Conservation (phyloP, 1,140 invertebrate genomes). For the Drosophila persimilis region DNA sequence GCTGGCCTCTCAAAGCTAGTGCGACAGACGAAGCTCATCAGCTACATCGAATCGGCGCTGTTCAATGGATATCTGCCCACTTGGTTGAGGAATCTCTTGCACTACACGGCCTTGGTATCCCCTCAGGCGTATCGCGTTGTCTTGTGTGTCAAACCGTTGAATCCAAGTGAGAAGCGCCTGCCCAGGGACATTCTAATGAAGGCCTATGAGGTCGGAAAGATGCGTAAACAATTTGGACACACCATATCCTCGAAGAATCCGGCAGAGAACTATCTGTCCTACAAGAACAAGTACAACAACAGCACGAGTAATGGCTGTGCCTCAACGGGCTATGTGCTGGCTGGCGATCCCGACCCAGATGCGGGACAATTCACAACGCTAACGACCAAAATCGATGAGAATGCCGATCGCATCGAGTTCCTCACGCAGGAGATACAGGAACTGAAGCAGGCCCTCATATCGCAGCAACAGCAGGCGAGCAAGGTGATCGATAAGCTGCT, state of each 20-base stretch:
- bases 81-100: slow-evolving; percentile 88
- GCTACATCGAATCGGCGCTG: slow-evolving; percentile 88
- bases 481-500: slow-evolving; percentile 82
- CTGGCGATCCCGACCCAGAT: slow-evolving; percentile 78
- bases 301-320: slow-evolving; percentile 83
- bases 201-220: slow-evolving; percentile 89
- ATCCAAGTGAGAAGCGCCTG: slow-evolving; percentile 90
- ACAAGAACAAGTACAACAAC: slow-evolving; percentile 87
- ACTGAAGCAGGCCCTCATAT: slow-evolving; percentile 85
- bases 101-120: slow-evolving; percentile 89
- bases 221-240: slow-evolving; percentile 87
- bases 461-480: slow-evolving; percentile 81
- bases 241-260: slow-evolving; percentile 86
- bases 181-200: slow-evolving; percentile 89
- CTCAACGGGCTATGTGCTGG: slow-evolving; percentile 83
- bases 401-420: slow-evolving; percentile 85
- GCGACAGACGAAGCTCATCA: slow-evolving; percentile 90
- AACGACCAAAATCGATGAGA: slow-evolving; percentile 86
- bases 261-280: slow-evolving; percentile 84
- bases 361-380: slow-evolving; percentile 84
- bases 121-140: slow-evolving; percentile 91
- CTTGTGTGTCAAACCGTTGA: slow-evolving; percentile 90
- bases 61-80: slow-evolving; percentile 89
- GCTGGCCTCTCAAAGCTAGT: slow-evolving; percentile 90
- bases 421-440: slow-evolving; percentile 86